Conservation (phyloP, 92 coral and sea anemone species). For the Actinostola sp. region DNA sequence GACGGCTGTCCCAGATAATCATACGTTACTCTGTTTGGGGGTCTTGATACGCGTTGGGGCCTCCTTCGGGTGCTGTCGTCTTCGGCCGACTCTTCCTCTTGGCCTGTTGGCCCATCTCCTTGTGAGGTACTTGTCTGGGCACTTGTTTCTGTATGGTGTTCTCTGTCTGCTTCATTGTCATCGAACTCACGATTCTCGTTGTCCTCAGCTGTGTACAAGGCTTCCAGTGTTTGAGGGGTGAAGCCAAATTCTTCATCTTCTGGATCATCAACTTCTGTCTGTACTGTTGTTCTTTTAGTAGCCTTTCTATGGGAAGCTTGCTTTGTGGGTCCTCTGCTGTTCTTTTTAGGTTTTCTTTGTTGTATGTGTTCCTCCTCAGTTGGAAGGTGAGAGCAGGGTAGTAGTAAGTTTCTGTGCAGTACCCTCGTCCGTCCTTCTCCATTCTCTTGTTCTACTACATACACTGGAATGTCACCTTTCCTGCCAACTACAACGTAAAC, state of each 20-base stretch:
- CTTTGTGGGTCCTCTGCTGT: background rate
- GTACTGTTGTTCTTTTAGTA: background rate
- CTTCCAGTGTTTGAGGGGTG: slow-evolving; percentile 11
- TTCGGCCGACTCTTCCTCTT: slow-evolving; percentile 12
- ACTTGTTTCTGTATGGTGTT: background rate
- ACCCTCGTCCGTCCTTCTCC: slow-evolving; percentile 41
- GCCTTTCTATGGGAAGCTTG: slow-evolving; percentile 4
- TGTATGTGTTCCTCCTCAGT: slow-evolving; percentile 10
- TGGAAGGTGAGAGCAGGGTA: slow-evolving; percentile 49
- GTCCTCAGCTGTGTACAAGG: slow-evolving; percentile 15
- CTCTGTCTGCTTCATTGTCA: slow-evolving; percentile 1
- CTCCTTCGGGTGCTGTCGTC: slow-evolving; percentile 6
- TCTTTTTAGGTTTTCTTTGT: background rate
- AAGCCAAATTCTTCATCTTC: slow-evolving; percentile 11
- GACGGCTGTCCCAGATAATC: slow-evolving; percentile 46
- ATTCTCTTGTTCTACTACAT: slow-evolving; percentile 47
- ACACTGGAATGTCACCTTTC: slow-evolving; percentile 60
- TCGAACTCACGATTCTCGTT: background rate
- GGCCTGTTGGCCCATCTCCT: slow-evolving; percentile 18
- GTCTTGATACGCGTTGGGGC: slow-evolving; percentile 26
- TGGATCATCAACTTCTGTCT: slow-evolving; percentile 7
- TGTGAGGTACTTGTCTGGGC: background rate
- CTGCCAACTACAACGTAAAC: slow-evolving; percentile 52
- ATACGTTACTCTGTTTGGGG: slow-evolving; percentile 35
- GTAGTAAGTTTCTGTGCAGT: slow-evolving; percentile 42